phyloP scores from a whole-genome alignment of 2,888 invertebrate species.

The Campoletis raptor region DNA sequence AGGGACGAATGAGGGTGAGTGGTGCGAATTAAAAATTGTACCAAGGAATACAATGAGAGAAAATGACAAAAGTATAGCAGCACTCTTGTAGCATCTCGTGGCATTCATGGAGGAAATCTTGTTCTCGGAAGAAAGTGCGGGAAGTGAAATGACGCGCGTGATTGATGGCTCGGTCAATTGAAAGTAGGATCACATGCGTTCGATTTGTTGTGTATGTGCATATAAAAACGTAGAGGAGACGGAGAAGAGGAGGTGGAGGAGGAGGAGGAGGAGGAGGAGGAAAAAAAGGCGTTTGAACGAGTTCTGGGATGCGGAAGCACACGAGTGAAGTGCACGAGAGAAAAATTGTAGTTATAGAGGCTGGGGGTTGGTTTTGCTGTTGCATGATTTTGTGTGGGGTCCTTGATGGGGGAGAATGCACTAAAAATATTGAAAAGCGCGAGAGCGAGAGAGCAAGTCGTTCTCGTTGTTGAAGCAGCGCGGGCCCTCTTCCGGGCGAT shows the following conservation, averaged over 20 bases:
- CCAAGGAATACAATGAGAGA: not conserved
- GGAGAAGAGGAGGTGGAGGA: not conserved
- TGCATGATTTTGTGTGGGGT: constrained; percentile 3
- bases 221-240: not conserved
- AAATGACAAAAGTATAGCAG: not conserved
- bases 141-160: constrained; percentile 46
- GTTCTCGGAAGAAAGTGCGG: not conserved
- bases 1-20: too few species aligned
- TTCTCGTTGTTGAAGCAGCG: constrained; percentile 53
- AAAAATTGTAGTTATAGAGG: constrained; percentile 43
- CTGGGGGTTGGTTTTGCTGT: constrained; percentile 7
- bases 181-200: constrained; percentile 40
- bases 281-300: constrained; percentile 42
- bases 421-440: constrained; percentile 80
- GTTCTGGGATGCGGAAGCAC: constrained; percentile 48
- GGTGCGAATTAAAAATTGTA: too few species aligned
- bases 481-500: constrained; percentile 74
- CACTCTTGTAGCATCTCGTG: not conserved
- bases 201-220: not conserved
- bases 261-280: not conserved
- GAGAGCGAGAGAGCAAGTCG: constrained; percentile 37
- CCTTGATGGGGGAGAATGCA: constrained; percentile 59
- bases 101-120: not conserved
- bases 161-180: constrained; percentile 55
- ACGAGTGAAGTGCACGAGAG: constrained; percentile 35